Percentiles rank a stretch among this genome's conserved stretches.
Evolutionary conservation across 1,140 invertebrate genomes (phyloP).

Genomic region (Cydia strobilella): DNA sequence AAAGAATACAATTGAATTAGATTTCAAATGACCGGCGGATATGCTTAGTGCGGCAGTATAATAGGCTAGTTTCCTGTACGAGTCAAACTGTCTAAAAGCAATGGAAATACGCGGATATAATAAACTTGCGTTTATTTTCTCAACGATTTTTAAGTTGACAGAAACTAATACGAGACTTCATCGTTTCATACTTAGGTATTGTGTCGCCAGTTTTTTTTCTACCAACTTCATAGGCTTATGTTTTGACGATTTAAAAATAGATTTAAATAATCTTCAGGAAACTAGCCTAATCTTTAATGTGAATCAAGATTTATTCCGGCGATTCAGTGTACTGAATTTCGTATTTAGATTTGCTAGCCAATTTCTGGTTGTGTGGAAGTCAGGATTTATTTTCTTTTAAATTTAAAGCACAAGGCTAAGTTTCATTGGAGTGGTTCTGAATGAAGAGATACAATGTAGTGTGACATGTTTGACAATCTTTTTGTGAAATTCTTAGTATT

Average conservation of each 20-base stretch:
- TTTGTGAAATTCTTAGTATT: no score
- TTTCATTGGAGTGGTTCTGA: no score
- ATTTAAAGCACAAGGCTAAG: no score
- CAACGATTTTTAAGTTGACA: no score
- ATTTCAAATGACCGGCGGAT: not conserved
- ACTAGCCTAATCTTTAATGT: not conserved
- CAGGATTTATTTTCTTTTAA: not conserved
- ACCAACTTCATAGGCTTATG: not conserved
- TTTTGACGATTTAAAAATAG: not conserved
- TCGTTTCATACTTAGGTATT: no score
- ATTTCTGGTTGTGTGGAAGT: not conserved
- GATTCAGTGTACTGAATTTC: not conserved
- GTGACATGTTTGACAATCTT: no score
- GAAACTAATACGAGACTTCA: no score
- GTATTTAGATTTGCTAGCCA: not conserved
- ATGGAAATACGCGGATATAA: not conserved
- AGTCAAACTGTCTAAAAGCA: not conserved
- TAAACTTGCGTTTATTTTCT: not conserved
- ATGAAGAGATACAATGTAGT: not conserved
- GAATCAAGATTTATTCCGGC: not conserved
- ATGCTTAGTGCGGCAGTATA: not conserved
- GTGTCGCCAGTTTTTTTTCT: not conserved
- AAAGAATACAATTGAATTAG: constrained; percentile 9
- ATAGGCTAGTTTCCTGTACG: not conserved
- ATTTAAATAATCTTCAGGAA: not conserved